Conservation (phyloP, 2,113 vertebrate genomes). For the Rhinolophus sinicus region DNA sequence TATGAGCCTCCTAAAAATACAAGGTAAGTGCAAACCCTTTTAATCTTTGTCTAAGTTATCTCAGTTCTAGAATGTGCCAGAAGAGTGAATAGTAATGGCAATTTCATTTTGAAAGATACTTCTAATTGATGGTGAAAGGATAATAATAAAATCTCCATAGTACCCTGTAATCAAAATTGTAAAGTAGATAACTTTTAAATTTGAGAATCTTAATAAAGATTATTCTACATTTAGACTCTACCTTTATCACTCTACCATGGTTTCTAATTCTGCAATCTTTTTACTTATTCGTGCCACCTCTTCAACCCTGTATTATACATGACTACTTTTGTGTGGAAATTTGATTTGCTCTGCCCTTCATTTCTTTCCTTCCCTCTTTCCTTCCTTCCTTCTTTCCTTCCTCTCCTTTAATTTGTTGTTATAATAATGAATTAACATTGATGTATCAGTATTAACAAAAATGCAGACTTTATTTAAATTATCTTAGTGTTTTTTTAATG, state of each 20-base stretch:
- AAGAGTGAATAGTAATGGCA: not conserved
- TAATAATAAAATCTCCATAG: constrained; percentile 22
- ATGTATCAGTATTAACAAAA: not conserved
- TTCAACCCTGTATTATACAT: not conserved
- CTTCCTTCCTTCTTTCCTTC: not conserved
- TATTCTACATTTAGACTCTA: not conserved
- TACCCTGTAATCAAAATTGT: not conserved
- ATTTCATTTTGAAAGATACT: constrained; percentile 19
- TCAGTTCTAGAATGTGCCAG: constrained; percentile 9
- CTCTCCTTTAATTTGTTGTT: not conserved
- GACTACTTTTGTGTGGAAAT: not conserved
- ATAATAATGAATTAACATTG: not conserved
- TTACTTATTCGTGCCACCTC: rapidly evolving
- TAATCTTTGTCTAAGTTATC: constrained; percentile 24
- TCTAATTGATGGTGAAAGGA: not conserved
- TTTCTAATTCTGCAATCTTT: not conserved
- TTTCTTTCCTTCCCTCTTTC: not conserved
- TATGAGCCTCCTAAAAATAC: not conserved
- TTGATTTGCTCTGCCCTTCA: not conserved
- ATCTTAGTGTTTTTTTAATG: not conserved
- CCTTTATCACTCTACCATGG: not conserved
- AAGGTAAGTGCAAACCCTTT: not conserved
- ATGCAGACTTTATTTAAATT: not conserved
- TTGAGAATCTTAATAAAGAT: not conserved
- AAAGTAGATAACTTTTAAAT: not conserved